A percentile compares a stretch with the other conserved stretches of the same genome.
phyloP scores from a whole-genome alignment of 1,140 invertebrate species.

The Hesperophylax magnus region DNA sequence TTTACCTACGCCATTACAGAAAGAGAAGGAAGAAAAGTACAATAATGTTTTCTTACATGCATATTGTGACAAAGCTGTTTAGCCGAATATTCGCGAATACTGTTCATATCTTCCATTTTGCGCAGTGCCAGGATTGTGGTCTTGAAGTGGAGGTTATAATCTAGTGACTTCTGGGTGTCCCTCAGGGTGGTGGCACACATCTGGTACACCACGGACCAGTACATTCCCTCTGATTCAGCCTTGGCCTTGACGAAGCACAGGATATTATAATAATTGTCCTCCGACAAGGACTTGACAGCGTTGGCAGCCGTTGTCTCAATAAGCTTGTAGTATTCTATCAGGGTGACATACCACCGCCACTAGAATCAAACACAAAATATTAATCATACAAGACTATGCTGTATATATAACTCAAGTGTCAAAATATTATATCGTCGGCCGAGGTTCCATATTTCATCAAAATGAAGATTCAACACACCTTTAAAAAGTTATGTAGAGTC shows the following conservation, averaged over 20 bases:
- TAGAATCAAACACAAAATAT: constrained; percentile 44
- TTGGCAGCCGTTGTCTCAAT: constrained; percentile 24
- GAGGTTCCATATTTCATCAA: too few species aligned
- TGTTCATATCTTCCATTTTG: constrained; percentile 15
- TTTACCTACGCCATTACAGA: too few species aligned
- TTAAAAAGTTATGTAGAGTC: too few species aligned
- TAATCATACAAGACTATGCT: too few species aligned
- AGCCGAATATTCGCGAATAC: constrained; percentile 12
- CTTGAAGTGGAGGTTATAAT: constrained; percentile 11
- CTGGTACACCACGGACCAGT: constrained; percentile 49
- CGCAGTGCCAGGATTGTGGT: neutral
- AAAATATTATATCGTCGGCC: neutral
- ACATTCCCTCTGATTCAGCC: constrained; percentile 44
- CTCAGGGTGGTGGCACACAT: constrained; percentile 26
- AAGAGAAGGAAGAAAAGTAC: neutral
- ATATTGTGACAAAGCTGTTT: constrained; percentile 26
- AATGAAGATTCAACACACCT: too few species aligned
- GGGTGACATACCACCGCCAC: constrained; percentile 49
- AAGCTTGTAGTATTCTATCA: constrained; percentile 41
- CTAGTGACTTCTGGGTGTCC: constrained; percentile 20
- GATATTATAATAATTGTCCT: constrained; percentile 38
- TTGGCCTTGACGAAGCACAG: constrained; percentile 34
- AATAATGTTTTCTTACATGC: constrained; percentile 20
- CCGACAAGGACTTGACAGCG: constrained; percentile 35
- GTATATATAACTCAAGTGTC: too few species aligned